Evolutionary conservation across 2,888 invertebrate genomes (phyloP), one percentile per base, ranked within the genome.

Genomic region (Melinaea menophilus): DNA sequence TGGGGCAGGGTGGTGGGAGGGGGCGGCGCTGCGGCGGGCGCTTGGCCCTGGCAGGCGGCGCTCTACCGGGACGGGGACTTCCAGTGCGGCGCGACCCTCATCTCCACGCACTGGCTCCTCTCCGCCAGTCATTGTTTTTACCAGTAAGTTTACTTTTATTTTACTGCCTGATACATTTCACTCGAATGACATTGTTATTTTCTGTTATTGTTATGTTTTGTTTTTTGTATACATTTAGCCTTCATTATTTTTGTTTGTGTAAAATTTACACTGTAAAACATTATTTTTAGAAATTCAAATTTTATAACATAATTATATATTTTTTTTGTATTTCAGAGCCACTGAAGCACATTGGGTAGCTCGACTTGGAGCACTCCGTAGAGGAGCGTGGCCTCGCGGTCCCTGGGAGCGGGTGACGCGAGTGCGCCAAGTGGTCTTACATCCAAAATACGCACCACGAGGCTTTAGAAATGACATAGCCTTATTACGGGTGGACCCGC

Each of bases 21-120:
- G 68, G 94, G 93, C 61, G 95, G 95, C 78, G 93, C 95, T 51
- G 92, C 93, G 59, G 92, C 94, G 7, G 95, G 95, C 71, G 93
- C 95, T 37, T 95, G 95, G 95, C 96, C 96, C 3, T 96, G 95
- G 95, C 95, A 95, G 88, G 95, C 95, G n/a, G 96, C 95, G 47
- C 91, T 96, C 33, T 96, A 96, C 85, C 94, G 95, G 76, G 95
- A 96, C 85, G 96, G 96, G 0, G 95, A 95, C 85, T 95, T 95
- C 89, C 95, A 95, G 84, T 96, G 96, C 79, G 95, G 95, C 31
- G 96, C 94, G 31, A 95, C 95, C 2, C 91, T 96, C 56, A 91
- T 96, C 69, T 92, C 93, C 12, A 90, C 93, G 63, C 90, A 92
- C 74, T 96, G 95, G 95, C 92, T 96, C 58, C 88, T 96, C 5